phyloP scores from a whole-genome alignment of 1,140 invertebrate genomes.

The Brachionus calyciflorus region DNA sequence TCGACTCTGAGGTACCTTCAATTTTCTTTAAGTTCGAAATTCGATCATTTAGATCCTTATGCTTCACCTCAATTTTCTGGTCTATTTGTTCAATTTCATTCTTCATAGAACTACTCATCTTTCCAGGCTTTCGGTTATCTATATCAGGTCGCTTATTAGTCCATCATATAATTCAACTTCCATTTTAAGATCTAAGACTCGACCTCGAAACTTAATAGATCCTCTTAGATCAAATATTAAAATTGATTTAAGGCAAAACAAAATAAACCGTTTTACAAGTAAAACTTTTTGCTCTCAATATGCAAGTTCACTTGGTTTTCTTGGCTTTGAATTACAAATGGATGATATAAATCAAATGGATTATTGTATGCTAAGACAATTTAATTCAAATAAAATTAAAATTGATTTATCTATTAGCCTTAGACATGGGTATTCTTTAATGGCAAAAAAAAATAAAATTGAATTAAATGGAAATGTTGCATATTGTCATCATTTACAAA shows the following conservation, averaged over 20 bases:
- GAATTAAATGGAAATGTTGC: not conserved
- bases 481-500: not conserved
- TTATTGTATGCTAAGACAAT: not conserved
- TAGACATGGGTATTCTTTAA: not conserved
- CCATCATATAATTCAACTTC: too few relatives aligned
- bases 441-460: constrained; percentile 2
- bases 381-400: not conserved
- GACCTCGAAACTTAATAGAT: too few relatives aligned
- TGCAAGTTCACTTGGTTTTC: not conserved
- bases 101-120: too few relatives aligned
- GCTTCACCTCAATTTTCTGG: too few relatives aligned
- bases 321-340: not conserved
- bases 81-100: too few relatives aligned
- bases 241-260: not conserved
- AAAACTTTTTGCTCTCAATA: constrained; percentile 16
- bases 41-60: too few relatives aligned
- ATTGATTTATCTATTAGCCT: not conserved
- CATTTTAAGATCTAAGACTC: too few relatives aligned
- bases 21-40: too few relatives aligned
- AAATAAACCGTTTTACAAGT: not conserved
- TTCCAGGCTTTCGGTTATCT: too few relatives aligned
- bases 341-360: constrained; percentile 14
- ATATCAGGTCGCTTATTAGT: too few relatives aligned
- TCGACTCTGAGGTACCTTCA: too few relatives aligned
- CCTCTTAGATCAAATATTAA: not conserved